Conservation (phyloP, 2,797 vertebrate species). For the Alfaro cultratus region DNA sequence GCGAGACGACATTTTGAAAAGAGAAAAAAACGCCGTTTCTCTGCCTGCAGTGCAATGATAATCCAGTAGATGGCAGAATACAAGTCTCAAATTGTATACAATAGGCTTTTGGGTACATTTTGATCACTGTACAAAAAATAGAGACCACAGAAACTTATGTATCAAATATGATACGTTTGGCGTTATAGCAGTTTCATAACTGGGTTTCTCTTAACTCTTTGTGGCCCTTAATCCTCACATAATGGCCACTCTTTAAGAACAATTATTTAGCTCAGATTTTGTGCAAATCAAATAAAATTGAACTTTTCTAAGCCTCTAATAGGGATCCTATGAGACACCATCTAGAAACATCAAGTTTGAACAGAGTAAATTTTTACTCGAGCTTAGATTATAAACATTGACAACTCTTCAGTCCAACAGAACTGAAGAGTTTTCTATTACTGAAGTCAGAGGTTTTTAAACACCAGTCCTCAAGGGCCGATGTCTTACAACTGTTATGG, state of each 20-base stretch:
- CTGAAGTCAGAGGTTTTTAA: too few species aligned
- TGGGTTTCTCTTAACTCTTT: background rate
- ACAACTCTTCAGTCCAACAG: background rate
- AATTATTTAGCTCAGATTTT: background rate
- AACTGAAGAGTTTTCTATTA: too few species aligned
- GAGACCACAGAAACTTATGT: too few species aligned
- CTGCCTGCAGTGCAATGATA: too few species aligned
- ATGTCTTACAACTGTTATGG: background rate
- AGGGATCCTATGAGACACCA: background rate
- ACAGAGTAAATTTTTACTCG: background rate
- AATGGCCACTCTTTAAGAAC: background rate
- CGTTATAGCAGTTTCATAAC: background rate
- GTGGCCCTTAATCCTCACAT: background rate
- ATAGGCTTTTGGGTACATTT: too few species aligned
- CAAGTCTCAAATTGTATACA: too few species aligned
- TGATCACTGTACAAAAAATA: too few species aligned
- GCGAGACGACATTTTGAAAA: too few species aligned
- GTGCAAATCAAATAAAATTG: background rate
- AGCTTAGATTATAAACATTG: background rate
- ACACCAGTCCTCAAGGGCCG: too few species aligned
- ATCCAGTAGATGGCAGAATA: too few species aligned
- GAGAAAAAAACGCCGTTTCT: too few species aligned
- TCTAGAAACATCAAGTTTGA: background rate
- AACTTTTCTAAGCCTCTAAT: background rate
- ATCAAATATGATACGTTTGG: too few species aligned